phyloP scores from a whole-genome alignment of 1,140 invertebrate species.

The Aphaenogaster ashmeadi region DNA sequence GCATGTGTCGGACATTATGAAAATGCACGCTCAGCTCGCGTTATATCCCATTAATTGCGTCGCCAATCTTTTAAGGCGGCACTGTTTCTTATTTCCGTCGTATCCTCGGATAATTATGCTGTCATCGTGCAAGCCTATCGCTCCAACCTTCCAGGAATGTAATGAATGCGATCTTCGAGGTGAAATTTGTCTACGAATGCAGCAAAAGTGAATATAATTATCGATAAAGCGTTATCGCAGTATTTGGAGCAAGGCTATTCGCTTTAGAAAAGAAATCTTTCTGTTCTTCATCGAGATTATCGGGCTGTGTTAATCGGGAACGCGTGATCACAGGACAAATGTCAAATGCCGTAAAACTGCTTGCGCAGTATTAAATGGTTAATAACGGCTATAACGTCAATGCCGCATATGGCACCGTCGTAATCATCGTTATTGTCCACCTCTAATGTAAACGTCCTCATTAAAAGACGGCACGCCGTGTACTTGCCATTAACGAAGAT shows the following conservation, averaged over 20 bases:
- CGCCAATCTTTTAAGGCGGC: slow-evolving; percentile 18
- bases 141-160: not conserved
- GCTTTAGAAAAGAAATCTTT: not conserved
- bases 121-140: not conserved
- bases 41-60: slow-evolving; percentile 32
- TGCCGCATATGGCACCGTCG: slow-evolving; percentile 52
- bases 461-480: slow-evolving; percentile 39
- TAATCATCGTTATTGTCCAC: slow-evolving; percentile 61
- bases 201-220: slow-evolving; percentile 16
- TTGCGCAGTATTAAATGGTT: slow-evolving; percentile 44
- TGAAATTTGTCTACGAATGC: not conserved
- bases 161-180: not conserved
- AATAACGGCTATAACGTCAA: slow-evolving; percentile 39
- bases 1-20: slow-evolving; percentile 42
- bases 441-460: slow-evolving; percentile 57
- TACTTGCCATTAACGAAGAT: slow-evolving; percentile 26
- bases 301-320: not conserved
- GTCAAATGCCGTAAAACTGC: slow-evolving; percentile 40
- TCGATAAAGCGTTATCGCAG: not conserved
- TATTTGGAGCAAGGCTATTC: slow-evolving; percentile 23
- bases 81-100: slow-evolving; percentile 21
- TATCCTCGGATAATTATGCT: slow-evolving; percentile 29
- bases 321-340: slow-evolving; percentile 36
- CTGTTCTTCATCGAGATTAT: not conserved
- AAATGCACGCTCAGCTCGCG: slow-evolving; percentile 17